Percentiles rank a stretch among this genome's conserved stretches.
phyloP scores from a whole-genome alignment of 2,888 invertebrate genomes.

The Gibbula magus region DNA sequence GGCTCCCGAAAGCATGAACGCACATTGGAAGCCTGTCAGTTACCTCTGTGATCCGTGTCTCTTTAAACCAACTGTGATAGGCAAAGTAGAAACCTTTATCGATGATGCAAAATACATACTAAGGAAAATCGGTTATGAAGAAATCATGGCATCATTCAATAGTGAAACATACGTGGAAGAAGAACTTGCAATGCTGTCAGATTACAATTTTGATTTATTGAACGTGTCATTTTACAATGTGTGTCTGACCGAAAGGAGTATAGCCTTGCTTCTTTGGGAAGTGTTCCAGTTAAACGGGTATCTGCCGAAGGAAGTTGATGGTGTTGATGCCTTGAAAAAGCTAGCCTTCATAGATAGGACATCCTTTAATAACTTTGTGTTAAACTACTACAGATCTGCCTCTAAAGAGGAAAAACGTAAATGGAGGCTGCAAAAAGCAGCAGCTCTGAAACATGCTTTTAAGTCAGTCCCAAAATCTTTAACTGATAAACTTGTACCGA shows the following conservation, averaged over 20 bases:
- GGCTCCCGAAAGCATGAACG: slow-evolving; percentile 33
- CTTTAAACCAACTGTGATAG: too few species aligned
- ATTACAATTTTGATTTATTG: slow-evolving; percentile 42
- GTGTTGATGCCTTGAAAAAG: slow-evolving; percentile 23
- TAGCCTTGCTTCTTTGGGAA: slow-evolving; percentile 45
- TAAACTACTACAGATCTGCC: not conserved
- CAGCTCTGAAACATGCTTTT: slow-evolving; percentile 38
- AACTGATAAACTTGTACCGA: slow-evolving; percentile 27
- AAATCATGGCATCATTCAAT: slow-evolving; percentile 19
- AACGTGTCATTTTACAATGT: not conserved
- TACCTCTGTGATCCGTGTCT: slow-evolving; percentile 55
- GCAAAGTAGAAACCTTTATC: slow-evolving; percentile 49
- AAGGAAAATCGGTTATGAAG: slow-evolving; percentile 33
- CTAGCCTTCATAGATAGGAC: not conserved
- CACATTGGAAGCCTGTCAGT: slow-evolving; percentile 54
- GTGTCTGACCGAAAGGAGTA: slow-evolving; percentile 30
- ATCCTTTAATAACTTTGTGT: slow-evolving; percentile 25
- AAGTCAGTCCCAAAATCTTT: slow-evolving; percentile 29
- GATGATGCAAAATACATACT: slow-evolving; percentile 44
- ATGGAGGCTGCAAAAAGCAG: slow-evolving; percentile 31
- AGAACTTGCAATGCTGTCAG: slow-evolving; percentile 39
- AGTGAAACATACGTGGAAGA: slow-evolving; percentile 28
- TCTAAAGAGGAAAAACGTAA: slow-evolving; percentile 28
- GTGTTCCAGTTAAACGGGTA: slow-evolving; percentile 51
- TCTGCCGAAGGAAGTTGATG: slow-evolving; percentile 37